Evolutionary conservation across 1,140 invertebrate species (phyloP).

Genomic region (Rhizoglyphus robini): DNA sequence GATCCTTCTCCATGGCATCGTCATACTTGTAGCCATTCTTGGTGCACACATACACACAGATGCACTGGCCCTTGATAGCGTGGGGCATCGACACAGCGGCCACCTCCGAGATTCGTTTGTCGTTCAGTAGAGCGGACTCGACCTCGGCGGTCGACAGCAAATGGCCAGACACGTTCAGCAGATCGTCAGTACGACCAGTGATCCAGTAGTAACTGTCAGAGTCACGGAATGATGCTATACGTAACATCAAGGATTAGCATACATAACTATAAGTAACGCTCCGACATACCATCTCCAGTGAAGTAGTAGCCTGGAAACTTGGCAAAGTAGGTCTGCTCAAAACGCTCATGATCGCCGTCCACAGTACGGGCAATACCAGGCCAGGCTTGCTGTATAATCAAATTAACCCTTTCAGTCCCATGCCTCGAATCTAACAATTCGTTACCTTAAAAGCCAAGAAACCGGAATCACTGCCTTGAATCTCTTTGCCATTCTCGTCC

Average conservation of each 20-base stretch:
- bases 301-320: slow-evolving; percentile 91
- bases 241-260: not conserved
- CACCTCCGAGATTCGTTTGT: slow-evolving; percentile 68
- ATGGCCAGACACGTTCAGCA: slow-evolving; percentile 95
- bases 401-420: slow-evolving; percentile 81
- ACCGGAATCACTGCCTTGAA: slow-evolving; percentile 77
- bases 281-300: slow-evolving; percentile 73
- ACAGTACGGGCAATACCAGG: slow-evolving; percentile 92
- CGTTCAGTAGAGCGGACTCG: slow-evolving; percentile 74
- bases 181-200: slow-evolving; percentile 90
- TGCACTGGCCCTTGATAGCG: slow-evolving; percentile 81
- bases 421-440: slow-evolving; percentile 6
- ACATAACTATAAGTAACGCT: slow-evolving; percentile 27
- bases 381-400: slow-evolving; percentile 69
- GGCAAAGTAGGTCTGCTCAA: slow-evolving; percentile 84
- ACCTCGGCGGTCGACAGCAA: slow-evolving; percentile 90
- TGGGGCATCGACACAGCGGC: slow-evolving; percentile 89
- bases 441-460: slow-evolving; percentile 49
- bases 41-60: slow-evolving; percentile 88
- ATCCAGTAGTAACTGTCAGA: slow-evolving; percentile 91
- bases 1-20: slow-evolving; percentile 44
- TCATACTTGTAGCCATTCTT: slow-evolving; percentile 43
- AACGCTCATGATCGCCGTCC: slow-evolving; percentile 79
- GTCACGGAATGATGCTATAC: slow-evolving; percentile 62
- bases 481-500: slow-evolving; percentile 69